These are phyloP conservation scores for Cryptotermes secundus DNA, from an alignment of 1,140 invertebrate species.

Conservation along the genomic window DNA sequence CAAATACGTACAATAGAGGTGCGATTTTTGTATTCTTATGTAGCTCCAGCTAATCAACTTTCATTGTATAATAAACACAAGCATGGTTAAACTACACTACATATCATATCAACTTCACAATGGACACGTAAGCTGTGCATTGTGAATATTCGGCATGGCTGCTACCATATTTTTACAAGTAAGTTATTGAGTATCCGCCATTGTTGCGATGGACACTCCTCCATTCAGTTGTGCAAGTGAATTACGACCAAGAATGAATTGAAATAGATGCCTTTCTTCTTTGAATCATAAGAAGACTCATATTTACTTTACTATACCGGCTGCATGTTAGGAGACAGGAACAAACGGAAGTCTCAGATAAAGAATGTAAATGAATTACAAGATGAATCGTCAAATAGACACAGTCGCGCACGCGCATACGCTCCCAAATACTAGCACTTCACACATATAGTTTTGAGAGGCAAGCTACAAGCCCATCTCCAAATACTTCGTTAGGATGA, in stretches of 20 bases:
- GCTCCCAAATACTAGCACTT: no score
- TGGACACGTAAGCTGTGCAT: background rate
- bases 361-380: no score
- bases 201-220: background rate
- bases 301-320: background rate
- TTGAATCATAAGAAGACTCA: background rate
- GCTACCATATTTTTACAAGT: background rate
- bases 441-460: no score
- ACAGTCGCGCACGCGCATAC: no score
- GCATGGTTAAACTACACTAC: background rate
- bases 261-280: background rate
- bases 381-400: no score
- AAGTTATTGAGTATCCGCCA: background rate
- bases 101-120: background rate
- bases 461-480: no score
- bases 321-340: no score
- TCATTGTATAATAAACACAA: background rate
- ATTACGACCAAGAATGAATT: background rate
- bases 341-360: no score
- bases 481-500: no score
- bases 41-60: background rate
- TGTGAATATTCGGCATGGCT: background rate
- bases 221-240: background rate
- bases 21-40: background rate
- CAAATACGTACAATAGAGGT: background rate